Base-by-base conservation (phyloP, 2,113 vertebrate genomes). In the Oxyura jamaicensis region DNA sequence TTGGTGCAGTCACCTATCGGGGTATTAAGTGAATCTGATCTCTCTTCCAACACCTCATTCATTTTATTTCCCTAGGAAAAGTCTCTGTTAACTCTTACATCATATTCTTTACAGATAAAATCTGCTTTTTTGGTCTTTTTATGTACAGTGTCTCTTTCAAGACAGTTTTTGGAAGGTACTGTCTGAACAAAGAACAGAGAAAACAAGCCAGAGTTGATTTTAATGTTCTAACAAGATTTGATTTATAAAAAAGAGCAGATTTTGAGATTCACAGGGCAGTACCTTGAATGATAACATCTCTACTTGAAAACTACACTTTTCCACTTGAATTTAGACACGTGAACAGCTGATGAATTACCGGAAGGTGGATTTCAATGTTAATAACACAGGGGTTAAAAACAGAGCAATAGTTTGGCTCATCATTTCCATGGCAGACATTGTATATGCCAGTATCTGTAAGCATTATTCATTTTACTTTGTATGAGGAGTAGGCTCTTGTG, bases 81-180 rank as follows among this genome's bases (percentile, higher is more conserved):
- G 20, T 16, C 31, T 50, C n/a, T 23, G 10, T 41, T 22, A 75
- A 19, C 31, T 56, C 29, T 83, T 67, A 19, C 2, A 18, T 15
- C 10, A 8, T 26, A 39, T 41, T 74, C 44, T 65, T 86, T 44
- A 48, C 7, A 29, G 17, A 46, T 55, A 60, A 67, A 84, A 46
- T 10, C 14, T 58, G 42, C 3, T 56, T 4, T 81, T 88, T 76
- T 19, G 44, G 46, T 53, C 29, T 13, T 60, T 22, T 63, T 72
- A 3, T 19, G 16, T 53, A 71, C 0, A 0, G 22, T 58, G 11
- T 2, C 46, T 14, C 28, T 39, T 90, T 68, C 15, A 50, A 59
- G 48, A 56, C 13, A 23, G 16, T 22, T 42, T 66, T 50, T 59
- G 63, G 75, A 63, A 87, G 12, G 41, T 39, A 11, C 26, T 48